Conservation (phyloP, 2,113 vertebrate genomes). For the Toxotes jaculatrix region DNA sequence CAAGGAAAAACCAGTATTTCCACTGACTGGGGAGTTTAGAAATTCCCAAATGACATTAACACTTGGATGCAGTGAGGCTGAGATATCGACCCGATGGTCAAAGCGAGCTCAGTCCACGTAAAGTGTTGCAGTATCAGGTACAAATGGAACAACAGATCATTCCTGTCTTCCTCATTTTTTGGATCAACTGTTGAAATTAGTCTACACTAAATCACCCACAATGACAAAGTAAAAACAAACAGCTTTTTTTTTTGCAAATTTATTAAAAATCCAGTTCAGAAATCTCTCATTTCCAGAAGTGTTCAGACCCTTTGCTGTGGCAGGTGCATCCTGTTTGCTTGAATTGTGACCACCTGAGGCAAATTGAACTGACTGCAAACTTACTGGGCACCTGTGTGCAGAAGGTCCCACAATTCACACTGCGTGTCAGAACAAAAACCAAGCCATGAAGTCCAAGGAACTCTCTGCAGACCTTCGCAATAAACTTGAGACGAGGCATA, state of each 20-base stretch:
- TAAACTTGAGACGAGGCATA: too few relatives aligned
- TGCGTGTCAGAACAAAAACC: too few relatives aligned
- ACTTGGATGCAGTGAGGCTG: conserved; percentile 15
- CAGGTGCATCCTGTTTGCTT: neutral
- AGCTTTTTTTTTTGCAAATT: neutral
- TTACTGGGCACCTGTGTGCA: too few relatives aligned
- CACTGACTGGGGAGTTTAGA: conserved; percentile 2
- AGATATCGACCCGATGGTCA: conserved; percentile 30
- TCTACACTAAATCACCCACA: neutral
- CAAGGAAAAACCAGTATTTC: conserved; percentile 36
- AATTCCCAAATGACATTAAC: conserved; percentile 32
- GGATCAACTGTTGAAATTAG: neutral
- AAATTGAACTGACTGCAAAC: too few relatives aligned
- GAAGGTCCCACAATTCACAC: too few relatives aligned
- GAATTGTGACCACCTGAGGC: too few relatives aligned
- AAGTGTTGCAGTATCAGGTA: conserved; percentile 19
- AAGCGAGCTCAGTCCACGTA: neutral
- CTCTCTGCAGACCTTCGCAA: too few relatives aligned
- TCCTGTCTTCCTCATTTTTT: neutral
- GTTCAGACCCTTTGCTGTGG: neutral
- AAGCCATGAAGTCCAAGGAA: too few relatives aligned
- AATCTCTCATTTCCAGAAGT: neutral
- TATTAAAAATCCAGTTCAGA: too few relatives aligned
- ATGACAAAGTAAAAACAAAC: too few relatives aligned
- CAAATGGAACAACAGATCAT: neutral